phyloP scores from a whole-genome alignment of 1,140 invertebrate species.

The Bombus cullumanus region DNA sequence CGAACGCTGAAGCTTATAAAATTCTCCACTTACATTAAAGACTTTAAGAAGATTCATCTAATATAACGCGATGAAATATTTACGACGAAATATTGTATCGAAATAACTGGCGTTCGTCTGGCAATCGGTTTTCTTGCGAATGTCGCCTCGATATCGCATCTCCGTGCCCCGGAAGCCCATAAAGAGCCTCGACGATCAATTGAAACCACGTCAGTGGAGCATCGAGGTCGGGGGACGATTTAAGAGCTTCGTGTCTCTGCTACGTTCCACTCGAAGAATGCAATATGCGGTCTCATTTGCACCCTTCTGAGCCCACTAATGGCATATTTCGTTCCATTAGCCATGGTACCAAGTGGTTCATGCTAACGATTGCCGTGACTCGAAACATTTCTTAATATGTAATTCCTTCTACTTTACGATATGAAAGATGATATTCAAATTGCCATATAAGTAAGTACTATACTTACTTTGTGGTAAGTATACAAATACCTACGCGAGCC shows the following conservation, averaged over 20 bases:
- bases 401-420: background rate
- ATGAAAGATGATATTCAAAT: background rate
- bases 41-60: background rate
- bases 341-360: slow-evolving; percentile 6
- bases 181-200: slow-evolving; percentile 70
- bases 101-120: background rate
- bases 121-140: slow-evolving; percentile 16
- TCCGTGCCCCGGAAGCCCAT: slow-evolving; percentile 16
- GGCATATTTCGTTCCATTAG: slow-evolving; percentile 57
- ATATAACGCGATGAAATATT: background rate
- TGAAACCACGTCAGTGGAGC: slow-evolving; percentile 75
- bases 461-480: background rate
- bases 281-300: slow-evolving; percentile 77
- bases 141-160: slow-evolving; percentile 12
- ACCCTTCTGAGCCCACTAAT: slow-evolving; percentile 47
- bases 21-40: background rate
- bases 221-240: slow-evolving; percentile 66
- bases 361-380: slow-evolving; percentile 4
- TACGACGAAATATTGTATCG: too few relatives aligned
- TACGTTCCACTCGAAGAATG: slow-evolving; percentile 73
- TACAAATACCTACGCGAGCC: background rate
- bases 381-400: slow-evolving; percentile 16
- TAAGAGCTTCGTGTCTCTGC: slow-evolving; percentile 44
- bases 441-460: background rate
- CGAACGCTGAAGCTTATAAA: too few relatives aligned